Conservation (phyloP, 2,888 invertebrate species). For the Cephalotes varians region DNA sequence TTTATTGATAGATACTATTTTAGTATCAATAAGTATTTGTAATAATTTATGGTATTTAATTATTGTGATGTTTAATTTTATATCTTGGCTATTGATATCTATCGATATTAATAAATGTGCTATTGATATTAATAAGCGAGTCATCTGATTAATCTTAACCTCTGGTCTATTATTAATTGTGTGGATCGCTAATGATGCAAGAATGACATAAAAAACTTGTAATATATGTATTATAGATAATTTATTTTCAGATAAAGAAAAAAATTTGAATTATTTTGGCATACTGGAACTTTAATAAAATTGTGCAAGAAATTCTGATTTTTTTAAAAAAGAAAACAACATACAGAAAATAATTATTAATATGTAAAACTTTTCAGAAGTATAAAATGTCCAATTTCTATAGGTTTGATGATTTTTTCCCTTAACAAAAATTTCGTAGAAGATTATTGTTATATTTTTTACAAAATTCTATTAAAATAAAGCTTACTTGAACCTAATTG, state of each 20-base stretch:
- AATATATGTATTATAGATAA: background rate
- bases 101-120: background rate
- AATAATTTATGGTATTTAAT: background rate
- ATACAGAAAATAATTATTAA: background rate
- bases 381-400: background rate
- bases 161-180: conserved; percentile 14
- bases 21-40: background rate
- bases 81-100: background rate
- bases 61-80: background rate
- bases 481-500: background rate
- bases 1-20: background rate
- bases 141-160: background rate
- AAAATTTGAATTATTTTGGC: background rate
- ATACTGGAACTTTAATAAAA: background rate
- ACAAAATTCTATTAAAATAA: background rate
- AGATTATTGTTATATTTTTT: background rate
- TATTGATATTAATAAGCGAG: background rate
- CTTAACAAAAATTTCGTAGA: background rate
- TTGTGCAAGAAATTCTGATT: background rate
- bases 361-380: background rate
- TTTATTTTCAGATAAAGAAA: background rate
- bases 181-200: background rate
- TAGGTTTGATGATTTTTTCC: background rate
- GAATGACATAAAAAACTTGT: background rate
- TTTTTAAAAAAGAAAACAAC: background rate